These are phyloP conservation scores for Cuculus canorus DNA, from an alignment of 2,797 vertebrate genomes.

Conservation along the genomic window DNA sequence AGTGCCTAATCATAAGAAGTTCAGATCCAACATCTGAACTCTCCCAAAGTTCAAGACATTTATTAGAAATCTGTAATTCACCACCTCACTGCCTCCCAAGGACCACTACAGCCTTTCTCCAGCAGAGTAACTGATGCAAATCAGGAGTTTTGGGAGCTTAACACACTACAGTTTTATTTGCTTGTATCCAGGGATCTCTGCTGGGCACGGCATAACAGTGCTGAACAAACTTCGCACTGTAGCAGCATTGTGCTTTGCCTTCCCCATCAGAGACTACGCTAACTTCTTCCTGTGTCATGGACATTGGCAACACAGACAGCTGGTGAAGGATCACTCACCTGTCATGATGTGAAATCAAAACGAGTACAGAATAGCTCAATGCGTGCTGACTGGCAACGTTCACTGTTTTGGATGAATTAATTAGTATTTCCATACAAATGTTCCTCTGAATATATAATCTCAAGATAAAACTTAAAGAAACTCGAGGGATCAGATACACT, in stretches of 20 bases:
- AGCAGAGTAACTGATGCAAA: fast-evolving
- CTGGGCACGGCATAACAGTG: neutral
- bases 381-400: neutral
- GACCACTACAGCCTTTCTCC: neutral
- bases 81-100: neutral
- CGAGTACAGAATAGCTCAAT: neutral
- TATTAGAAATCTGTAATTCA: neutral
- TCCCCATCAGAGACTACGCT: fast-evolving
- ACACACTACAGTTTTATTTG: neutral
- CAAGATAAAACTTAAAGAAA: slow-evolving; percentile 49
- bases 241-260: neutral
- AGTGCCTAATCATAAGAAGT: neutral
- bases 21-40: neutral
- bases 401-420: neutral
- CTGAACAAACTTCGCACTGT: neutral
- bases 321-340: fast-evolving
- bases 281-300: neutral
- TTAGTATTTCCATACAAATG: slow-evolving; percentile 7
- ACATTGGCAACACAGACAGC: neutral
- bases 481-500: slow-evolving; percentile 10
- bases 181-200: neutral
- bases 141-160: neutral
- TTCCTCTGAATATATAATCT: neutral
- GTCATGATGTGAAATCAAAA: neutral
- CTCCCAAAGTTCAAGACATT: neutral